Conservation (phyloP, 2,797 vertebrate species). For the Sebastes minor region DNA sequence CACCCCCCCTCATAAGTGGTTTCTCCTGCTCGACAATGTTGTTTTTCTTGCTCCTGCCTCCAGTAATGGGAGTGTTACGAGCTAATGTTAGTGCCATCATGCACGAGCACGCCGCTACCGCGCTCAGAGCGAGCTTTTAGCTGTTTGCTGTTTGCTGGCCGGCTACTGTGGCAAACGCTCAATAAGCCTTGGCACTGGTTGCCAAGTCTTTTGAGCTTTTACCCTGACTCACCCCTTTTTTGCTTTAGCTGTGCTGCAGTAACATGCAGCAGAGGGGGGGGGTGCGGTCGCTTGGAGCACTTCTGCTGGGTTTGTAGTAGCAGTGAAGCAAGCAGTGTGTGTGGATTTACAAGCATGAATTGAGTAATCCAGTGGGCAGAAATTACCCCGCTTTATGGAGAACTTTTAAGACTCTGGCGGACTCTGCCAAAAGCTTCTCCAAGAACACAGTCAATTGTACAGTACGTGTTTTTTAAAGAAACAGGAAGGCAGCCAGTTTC, state of each 20-base stretch:
- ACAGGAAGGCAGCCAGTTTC: slow-evolving; percentile 37
- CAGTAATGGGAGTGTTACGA: slow-evolving; percentile 1
- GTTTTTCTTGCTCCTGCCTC: slow-evolving; percentile 7
- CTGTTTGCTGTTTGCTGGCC: slow-evolving; percentile 1
- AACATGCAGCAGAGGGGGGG: slow-evolving; percentile 21
- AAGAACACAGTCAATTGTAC: slow-evolving; percentile 35
- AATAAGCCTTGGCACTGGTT: slow-evolving; percentile 29
- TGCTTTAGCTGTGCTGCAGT: slow-evolving; percentile 44
- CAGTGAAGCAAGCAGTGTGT: slow-evolving; percentile 42
- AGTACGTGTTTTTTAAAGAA: slow-evolving; percentile 49
- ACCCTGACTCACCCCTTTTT: slow-evolving; percentile 51
- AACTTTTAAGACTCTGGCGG: slow-evolving; percentile 35
- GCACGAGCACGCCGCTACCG: not conserved
- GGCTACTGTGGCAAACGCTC: slow-evolving; percentile 31
- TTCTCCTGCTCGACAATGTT: slow-evolving; percentile 9
- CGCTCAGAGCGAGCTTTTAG: slow-evolving; percentile 6
- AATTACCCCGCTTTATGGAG: slow-evolving; percentile 62
- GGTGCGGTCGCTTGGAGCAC: not conserved
- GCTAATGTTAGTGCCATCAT: slow-evolving; percentile 3
- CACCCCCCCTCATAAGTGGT: slow-evolving; percentile 2
- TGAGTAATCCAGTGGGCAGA: slow-evolving; percentile 64
- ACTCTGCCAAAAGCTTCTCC: slow-evolving; percentile 43
- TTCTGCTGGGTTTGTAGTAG: slow-evolving; percentile 45
- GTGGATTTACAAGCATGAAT: slow-evolving; percentile 52
- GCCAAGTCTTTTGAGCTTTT: slow-evolving; percentile 56